Evolutionary conservation across 2,797 vertebrate genomes (phyloP).

Genomic region (Corythornis leucogaster): DNA sequence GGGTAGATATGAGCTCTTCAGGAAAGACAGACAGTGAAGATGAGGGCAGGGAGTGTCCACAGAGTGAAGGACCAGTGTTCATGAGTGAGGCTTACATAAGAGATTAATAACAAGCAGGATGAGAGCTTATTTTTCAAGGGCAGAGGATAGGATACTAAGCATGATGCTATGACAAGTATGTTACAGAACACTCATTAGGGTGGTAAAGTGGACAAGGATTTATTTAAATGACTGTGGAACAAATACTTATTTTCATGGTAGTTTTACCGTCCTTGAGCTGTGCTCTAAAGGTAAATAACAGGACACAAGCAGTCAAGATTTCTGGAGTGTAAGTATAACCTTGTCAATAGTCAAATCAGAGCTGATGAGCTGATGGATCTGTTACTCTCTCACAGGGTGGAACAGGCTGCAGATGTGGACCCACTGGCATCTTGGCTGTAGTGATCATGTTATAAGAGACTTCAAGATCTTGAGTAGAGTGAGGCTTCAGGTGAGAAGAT

Average conservation of each 20-base stretch:
- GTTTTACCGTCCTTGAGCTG: neutral
- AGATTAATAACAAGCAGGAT: neutral
- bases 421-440: neutral
- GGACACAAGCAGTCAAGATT: neutral
- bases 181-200: neutral
- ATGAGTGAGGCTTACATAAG: neutral
- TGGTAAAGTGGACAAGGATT: neutral
- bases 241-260: fast-evolving
- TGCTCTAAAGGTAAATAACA: neutral
- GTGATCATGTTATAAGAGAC: neutral
- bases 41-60: neutral
- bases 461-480: neutral
- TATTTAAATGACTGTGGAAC: neutral
- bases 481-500: neutral
- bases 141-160: fast-evolving
- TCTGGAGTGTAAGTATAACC: neutral
- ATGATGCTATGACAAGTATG: neutral
- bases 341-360: neutral
- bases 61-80: neutral
- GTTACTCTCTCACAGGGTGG: neutral
- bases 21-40: neutral
- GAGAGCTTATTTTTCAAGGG: neutral
- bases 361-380: neutral
- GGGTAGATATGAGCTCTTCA: neutral
- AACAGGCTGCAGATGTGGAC: neutral